These are phyloP conservation scores for Agrochola circellaris DNA, from an alignment of 2,888 invertebrate species.

Conservation along the genomic window DNA sequence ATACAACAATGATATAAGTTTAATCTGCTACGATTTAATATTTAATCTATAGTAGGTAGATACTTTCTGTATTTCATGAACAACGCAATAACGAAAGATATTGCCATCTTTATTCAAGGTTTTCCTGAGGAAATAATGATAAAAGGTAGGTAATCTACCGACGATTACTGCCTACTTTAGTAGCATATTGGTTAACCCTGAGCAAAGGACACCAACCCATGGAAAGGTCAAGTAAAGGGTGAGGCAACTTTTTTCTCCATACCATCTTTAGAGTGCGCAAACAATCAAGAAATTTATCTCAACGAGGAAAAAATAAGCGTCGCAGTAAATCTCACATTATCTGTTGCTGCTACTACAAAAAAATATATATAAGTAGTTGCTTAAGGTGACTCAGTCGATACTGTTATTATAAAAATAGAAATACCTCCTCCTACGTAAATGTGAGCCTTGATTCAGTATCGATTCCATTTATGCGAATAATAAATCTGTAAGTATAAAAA, in stretches of 20 bases:
- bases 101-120: slow-evolving; percentile 28
- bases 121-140: slow-evolving; percentile 19
- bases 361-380: slow-evolving; percentile 1
- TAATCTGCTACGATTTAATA: slow-evolving; percentile 10
- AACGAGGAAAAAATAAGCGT: slow-evolving; percentile 19
- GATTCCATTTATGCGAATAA: neutral
- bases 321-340: slow-evolving; percentile 28
- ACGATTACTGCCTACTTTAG: slow-evolving; percentile 18
- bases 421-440: slow-evolving; percentile 10
- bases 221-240: slow-evolving; percentile 64
- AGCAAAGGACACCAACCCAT: slow-evolving; percentile 57
- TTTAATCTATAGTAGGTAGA: slow-evolving; percentile 6
- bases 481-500: neutral
- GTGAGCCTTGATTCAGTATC: slow-evolving; percentile 11
- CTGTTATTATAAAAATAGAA: slow-evolving; percentile 23
- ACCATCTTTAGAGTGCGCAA: slow-evolving; percentile 50
- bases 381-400: slow-evolving; percentile 23
- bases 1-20: slow-evolving; percentile 2
- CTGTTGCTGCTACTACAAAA: slow-evolving; percentile 12
- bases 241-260: slow-evolving; percentile 54
- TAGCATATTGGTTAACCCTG: slow-evolving; percentile 52
- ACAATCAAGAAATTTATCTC: slow-evolving; percentile 41
- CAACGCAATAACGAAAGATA: slow-evolving; percentile 28
- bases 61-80: slow-evolving; percentile 1
- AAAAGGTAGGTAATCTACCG: slow-evolving; percentile 32